These are phyloP conservation scores for Cotesia glomerata DNA, from an alignment of 1,140 invertebrate species.

Conservation along the genomic window DNA sequence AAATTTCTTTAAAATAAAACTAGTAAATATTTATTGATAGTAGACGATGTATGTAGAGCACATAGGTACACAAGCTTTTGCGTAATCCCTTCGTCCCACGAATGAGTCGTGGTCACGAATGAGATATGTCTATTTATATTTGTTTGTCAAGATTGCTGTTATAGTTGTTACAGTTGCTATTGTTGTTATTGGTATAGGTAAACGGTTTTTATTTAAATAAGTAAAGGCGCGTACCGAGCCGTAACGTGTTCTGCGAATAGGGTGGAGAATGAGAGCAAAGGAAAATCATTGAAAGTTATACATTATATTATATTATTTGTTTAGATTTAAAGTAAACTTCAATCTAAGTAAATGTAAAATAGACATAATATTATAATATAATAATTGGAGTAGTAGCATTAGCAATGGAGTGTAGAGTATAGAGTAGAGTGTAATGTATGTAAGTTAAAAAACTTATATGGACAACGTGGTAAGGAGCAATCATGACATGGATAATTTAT, in stretches of 20 bases:
- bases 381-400: too few relatives aligned
- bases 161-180: not conserved
- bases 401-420: too few relatives aligned
- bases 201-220: conserved; percentile 3
- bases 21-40: too few relatives aligned
- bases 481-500: conserved; percentile 19
- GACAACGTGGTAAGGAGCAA: conserved; percentile 2
- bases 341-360: too few relatives aligned
- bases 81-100: conserved; percentile 6
- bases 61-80: not conserved
- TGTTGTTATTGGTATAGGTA: not conserved
- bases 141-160: too few relatives aligned
- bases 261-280: conserved; percentile 16
- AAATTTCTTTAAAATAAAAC: too few relatives aligned
- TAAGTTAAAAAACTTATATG: not conserved
- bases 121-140: conserved; percentile 13
- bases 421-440: not conserved
- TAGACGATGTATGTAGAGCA: not conserved
- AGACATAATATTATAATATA: too few relatives aligned
- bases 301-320: not conserved
- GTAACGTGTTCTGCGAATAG: conserved; percentile 14
- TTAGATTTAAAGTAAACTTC: too few relatives aligned
- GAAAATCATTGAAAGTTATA: conserved; percentile 15
- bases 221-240: conserved; percentile 18
- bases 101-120: conserved; percentile 9